These are phyloP conservation scores for Colletes gigas DNA, from an alignment of 1,140 invertebrate species.

Conservation along the genomic window DNA sequence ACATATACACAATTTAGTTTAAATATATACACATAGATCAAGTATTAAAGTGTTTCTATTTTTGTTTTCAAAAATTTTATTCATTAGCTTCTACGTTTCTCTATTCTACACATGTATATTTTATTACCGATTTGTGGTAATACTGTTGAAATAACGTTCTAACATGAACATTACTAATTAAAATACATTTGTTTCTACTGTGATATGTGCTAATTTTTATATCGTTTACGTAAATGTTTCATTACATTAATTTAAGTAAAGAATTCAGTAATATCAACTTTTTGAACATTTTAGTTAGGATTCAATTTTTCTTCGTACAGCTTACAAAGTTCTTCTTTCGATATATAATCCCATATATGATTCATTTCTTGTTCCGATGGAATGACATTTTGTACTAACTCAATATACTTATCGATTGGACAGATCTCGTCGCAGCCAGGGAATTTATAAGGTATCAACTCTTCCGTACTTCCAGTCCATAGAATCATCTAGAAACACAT, in stretches of 20 bases:
- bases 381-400: conserved; percentile 65
- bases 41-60: too few relatives aligned
- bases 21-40: too few relatives aligned
- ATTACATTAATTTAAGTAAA: not conserved
- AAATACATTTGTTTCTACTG: not conserved
- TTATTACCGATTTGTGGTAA: not conserved
- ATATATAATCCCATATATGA: conserved; percentile 35
- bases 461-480: conserved; percentile 52
- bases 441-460: conserved; percentile 62
- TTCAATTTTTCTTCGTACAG: conserved; percentile 26
- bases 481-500: conserved; percentile 35
- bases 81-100: not conserved
- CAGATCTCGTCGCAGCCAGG: conserved; percentile 69
- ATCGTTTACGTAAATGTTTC: not conserved
- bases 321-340: conserved; percentile 28
- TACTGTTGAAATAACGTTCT: not conserved
- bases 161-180: not conserved
- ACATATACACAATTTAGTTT: too few relatives aligned
- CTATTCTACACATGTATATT: not conserved
- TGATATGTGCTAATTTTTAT: too few relatives aligned
- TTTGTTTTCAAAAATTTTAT: too few relatives aligned
- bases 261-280: not conserved
- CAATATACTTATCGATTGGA: conserved; percentile 70
- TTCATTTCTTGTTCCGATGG: conserved; percentile 47
- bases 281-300: conserved; percentile 4